Percentiles rank a stretch among this genome's conserved stretches.
Evolutionary conservation across 2,113 vertebrate species (phyloP).

Genomic region (Silurus meridionalis): DNA sequence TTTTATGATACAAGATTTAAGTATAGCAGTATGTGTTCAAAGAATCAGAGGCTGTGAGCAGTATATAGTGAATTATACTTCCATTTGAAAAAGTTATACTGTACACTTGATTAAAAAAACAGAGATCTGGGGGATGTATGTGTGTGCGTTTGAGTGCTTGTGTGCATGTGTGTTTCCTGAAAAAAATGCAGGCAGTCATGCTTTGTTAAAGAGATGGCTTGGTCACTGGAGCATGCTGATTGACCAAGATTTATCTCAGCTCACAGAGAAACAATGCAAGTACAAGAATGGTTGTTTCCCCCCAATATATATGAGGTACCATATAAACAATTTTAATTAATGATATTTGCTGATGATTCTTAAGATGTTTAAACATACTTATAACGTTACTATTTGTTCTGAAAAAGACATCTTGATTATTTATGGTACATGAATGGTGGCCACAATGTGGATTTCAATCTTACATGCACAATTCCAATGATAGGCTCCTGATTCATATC

Average conservation of each 20-base stretch:
- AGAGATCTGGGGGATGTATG: not conserved
- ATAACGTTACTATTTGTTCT: not conserved
- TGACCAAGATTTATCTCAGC: conserved; percentile 51
- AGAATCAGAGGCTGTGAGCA: conserved; percentile 16
- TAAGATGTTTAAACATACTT: not conserved
- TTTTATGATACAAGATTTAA: conserved; percentile 15
- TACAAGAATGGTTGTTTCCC: conserved; percentile 17
- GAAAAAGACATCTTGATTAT: not conserved
- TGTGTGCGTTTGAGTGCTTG: conserved; percentile 8
- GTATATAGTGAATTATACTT: not conserved
- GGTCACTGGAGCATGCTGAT: conserved; percentile 53
- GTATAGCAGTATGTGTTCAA: not conserved
- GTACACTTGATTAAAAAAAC: not conserved
- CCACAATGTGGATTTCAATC: not conserved
- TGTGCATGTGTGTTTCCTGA: conserved; percentile 29
- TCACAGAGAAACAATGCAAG: conserved; percentile 31
- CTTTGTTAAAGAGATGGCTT: conserved; percentile 36
- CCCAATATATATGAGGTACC: conserved; percentile 25
- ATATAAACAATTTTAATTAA: not conserved
- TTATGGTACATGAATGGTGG: not conserved
- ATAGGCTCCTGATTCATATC: not conserved
- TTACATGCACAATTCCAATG: not conserved
- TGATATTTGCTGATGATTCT: not conserved
- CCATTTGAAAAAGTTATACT: not conserved
- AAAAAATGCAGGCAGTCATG: conserved; percentile 47